Conservation (phyloP, 2,888 invertebrate genomes). For the Platerodrilus igneus region DNA sequence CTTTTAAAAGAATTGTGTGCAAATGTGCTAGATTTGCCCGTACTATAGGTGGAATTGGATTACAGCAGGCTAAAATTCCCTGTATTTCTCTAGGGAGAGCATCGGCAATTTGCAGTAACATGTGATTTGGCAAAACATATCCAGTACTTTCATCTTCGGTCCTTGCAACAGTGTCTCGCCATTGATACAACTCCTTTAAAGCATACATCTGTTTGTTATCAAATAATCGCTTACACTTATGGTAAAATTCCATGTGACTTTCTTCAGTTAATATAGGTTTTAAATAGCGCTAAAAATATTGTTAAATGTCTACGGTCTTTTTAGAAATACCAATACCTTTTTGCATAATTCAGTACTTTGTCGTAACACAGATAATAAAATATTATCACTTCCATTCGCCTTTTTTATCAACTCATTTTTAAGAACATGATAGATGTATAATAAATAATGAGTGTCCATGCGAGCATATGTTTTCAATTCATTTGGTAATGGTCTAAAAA, state of each 20-base stretch:
- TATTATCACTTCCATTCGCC: conserved; percentile 57
- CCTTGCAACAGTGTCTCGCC: conserved; percentile 84
- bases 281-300: conserved; percentile 61
- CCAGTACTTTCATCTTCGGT: conserved; percentile 86
- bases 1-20: conserved; percentile 65
- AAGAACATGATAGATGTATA: conserved; percentile 81
- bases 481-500: conserved; percentile 71
- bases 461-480: conserved; percentile 83
- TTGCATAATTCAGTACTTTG: conserved; percentile 71
- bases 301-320: too few species aligned
- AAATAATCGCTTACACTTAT: conserved; percentile 73
- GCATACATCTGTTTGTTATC: conserved; percentile 82
- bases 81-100: conserved; percentile 85
- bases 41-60: conserved; percentile 79
- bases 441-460: conserved; percentile 90
- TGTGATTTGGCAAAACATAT: conserved; percentile 90
- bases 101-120: conserved; percentile 88
- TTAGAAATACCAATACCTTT: conserved; percentile 52
- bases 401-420: conserved; percentile 66
- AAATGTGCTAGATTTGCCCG: conserved; percentile 53
- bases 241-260: conserved; percentile 71
- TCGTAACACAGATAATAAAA: conserved; percentile 67
- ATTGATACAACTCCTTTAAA: conserved; percentile 72
- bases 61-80: conserved; percentile 89
- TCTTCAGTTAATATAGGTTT: conserved; percentile 69